Evolutionary conservation across 2,888 invertebrate species (phyloP).

Genomic region (Yponomeuta sedellus): DNA sequence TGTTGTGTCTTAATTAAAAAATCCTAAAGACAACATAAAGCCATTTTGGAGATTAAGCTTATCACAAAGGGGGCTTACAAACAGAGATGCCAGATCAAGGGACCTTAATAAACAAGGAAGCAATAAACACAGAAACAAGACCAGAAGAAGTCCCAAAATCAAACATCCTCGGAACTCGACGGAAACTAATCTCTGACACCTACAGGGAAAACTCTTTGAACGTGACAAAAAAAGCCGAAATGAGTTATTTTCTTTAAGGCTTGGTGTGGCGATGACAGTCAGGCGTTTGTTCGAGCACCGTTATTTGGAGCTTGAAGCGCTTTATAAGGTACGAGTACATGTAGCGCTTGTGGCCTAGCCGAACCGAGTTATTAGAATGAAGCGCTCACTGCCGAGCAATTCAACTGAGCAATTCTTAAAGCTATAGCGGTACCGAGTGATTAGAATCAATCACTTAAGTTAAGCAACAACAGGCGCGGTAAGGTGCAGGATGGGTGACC

Average conservation of each 20-base stretch:
- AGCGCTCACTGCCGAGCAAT: too few relatives aligned
- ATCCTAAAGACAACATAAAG: too few relatives aligned
- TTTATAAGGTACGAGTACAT: neutral
- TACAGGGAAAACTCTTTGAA: slow-evolving; percentile 15
- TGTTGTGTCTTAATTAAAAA: too few relatives aligned
- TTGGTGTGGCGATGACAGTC: neutral
- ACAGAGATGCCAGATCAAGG: neutral
- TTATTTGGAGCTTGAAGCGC: neutral
- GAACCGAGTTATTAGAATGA: too few relatives aligned
- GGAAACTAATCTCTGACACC: slow-evolving; percentile 46
- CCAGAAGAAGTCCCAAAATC: slow-evolving; percentile 23
- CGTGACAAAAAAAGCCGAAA: slow-evolving; percentile 32
- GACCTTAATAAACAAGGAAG: slow-evolving; percentile 3
- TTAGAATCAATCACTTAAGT: too few relatives aligned
- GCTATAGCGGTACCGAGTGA: too few relatives aligned
- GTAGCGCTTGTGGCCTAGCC: too few relatives aligned
- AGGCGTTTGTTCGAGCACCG: slow-evolving; percentile 33
- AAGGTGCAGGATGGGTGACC: too few relatives aligned
- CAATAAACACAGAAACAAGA: slow-evolving; percentile 2
- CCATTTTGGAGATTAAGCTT: too few relatives aligned
- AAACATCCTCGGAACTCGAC: slow-evolving; percentile 24
- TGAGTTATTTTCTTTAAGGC: slow-evolving; percentile 46
- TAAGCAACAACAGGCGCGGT: too few relatives aligned
- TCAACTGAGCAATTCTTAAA: too few relatives aligned
- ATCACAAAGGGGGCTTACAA: neutral